These are phyloP conservation scores for Silurus glanis DNA, from an alignment of 2,113 vertebrate species.

Conservation along the genomic window DNA sequence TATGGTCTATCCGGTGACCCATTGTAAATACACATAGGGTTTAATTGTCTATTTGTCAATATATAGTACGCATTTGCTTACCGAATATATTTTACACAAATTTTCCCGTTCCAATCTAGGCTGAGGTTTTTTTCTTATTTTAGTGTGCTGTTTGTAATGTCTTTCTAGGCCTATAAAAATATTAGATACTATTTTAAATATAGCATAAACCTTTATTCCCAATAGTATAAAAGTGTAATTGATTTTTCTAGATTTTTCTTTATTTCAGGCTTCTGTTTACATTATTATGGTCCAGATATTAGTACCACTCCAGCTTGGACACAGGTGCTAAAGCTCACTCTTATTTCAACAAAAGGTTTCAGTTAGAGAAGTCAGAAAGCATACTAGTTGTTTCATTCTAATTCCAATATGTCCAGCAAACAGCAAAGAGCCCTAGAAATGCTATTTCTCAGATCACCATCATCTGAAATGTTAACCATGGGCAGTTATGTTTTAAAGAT, in stretches of 20 bases:
- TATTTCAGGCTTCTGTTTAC: background rate
- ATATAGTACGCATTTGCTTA: background rate
- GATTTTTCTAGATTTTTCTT: background rate
- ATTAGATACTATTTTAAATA: background rate
- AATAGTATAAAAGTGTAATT: background rate
- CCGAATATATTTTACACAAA: background rate
- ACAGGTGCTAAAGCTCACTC: background rate
- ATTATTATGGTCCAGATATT: background rate
- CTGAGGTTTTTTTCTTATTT: background rate
- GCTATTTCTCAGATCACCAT: background rate
- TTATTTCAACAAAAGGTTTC: background rate
- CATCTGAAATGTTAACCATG: background rate
- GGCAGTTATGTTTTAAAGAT: background rate
- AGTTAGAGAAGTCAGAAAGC: background rate
- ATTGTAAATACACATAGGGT: background rate
- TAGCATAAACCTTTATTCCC: background rate
- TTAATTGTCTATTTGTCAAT: background rate
- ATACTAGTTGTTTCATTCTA: background rate
- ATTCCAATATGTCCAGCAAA: background rate
- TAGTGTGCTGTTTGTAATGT: background rate
- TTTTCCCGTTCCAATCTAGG: background rate
- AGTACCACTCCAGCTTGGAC: background rate
- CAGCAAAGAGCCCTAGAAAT: background rate
- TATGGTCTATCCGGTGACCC: too few relatives aligned
- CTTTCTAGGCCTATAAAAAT: background rate